phyloP scores from a whole-genome alignment of 2,888 invertebrate species.

The Caenorhabditis doughertyi region DNA sequence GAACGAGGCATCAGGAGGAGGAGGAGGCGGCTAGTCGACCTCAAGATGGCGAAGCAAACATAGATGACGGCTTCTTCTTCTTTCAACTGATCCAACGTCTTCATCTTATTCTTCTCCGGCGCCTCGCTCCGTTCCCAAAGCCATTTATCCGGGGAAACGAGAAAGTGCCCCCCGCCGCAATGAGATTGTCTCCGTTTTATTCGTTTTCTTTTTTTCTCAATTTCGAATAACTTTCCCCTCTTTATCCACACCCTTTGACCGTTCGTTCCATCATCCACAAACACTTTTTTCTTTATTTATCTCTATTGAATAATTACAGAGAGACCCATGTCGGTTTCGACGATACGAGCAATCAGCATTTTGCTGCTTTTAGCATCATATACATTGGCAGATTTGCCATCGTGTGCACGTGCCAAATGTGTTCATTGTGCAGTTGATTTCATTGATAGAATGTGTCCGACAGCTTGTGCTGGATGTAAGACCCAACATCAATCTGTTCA shows the following conservation, averaged over 20 bases:
- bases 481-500: conserved; percentile 31
- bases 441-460: conserved; percentile 76
- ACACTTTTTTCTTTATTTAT: conserved; percentile 2
- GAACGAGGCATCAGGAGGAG: conserved; percentile 37
- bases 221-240: conserved; percentile 35
- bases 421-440: conserved; percentile 80
- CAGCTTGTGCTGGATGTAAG: conserved; percentile 66
- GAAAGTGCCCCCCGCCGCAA: conserved; percentile 1
- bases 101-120: conserved; percentile 30
- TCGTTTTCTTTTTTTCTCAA: conserved; percentile 15
- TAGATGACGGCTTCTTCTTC: conserved; percentile 22
- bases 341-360: conserved; percentile 60
- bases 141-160: conserved; percentile 40
- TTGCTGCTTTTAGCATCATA: conserved; percentile 51
- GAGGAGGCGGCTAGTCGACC: conserved; percentile 47
- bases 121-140: conserved; percentile 41
- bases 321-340: conserved; percentile 60
- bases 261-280: conserved; percentile 4
- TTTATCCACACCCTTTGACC: conserved; percentile 39
- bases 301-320: conserved; percentile 20
- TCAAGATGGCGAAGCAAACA: conserved; percentile 59
- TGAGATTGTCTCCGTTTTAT: conserved; percentile 22
- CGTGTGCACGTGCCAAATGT: conserved; percentile 79
- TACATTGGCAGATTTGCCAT: conserved; percentile 76
- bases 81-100: conserved; percentile 14